Evolutionary conservation across 2,113 vertebrate species (phyloP).

Genomic region (Ptilonorhynchus violaceus): DNA sequence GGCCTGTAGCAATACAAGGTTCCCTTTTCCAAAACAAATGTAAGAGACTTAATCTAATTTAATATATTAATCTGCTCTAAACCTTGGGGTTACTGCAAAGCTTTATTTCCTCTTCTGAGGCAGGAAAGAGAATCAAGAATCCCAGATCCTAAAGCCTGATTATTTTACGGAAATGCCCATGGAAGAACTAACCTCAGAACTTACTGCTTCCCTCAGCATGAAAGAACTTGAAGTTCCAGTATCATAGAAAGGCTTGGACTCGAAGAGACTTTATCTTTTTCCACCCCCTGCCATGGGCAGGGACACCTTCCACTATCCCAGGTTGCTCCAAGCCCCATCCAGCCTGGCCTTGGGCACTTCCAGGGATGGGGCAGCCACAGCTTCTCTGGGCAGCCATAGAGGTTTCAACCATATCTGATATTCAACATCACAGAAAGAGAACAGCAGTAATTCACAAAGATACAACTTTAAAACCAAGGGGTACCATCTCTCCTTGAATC

Average conservation of each 20-base stretch:
- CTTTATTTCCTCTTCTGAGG: not conserved
- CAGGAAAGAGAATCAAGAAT: not conserved
- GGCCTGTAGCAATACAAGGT: not conserved
- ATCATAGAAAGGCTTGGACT: not conserved
- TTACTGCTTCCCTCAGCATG: rapidly evolving
- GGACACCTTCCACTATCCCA: not conserved
- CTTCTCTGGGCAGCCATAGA: not conserved
- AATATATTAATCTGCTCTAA: not conserved
- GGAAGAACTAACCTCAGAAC: not conserved
- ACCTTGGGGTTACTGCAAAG: not conserved
- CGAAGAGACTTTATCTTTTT: not conserved
- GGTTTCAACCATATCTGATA: rapidly evolving
- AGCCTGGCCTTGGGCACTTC: not conserved
- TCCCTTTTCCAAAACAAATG: not conserved
- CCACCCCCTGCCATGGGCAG: not conserved
- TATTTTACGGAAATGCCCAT: not conserved
- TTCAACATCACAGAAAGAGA: not conserved
- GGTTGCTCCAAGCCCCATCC: not conserved
- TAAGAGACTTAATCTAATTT: not conserved
- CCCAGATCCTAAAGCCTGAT: not conserved
- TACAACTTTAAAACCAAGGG: not conserved
- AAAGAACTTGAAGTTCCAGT: not conserved
- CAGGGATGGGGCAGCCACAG: not conserved
- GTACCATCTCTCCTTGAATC: not conserved
- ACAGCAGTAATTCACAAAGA: not conserved